Evolutionary conservation across 2,113 vertebrate species (phyloP).

Genomic region (Calidris pugnax): DNA sequence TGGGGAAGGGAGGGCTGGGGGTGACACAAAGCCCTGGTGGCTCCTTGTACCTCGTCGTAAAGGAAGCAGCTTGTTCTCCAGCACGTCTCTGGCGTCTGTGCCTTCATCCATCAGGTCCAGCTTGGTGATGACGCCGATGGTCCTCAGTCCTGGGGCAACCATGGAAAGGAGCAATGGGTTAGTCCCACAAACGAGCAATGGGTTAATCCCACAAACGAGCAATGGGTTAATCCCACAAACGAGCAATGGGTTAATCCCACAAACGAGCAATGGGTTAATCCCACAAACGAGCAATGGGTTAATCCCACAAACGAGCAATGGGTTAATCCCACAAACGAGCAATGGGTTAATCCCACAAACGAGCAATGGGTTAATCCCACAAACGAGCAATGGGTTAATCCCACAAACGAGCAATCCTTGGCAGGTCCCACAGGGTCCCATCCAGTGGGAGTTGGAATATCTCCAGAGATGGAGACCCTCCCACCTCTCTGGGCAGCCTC

Average conservation of each 20-base stretch:
- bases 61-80: conserved; percentile 95
- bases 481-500: too few relatives aligned
- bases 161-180: accelerated
- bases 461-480: too few relatives aligned
- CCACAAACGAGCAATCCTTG: neutral
- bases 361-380: neutral
- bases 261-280: neutral
- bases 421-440: too few relatives aligned
- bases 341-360: accelerated
- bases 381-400: neutral
- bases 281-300: too few relatives aligned
- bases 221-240: neutral
- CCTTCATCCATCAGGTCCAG: conserved; percentile 97
- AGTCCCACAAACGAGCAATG: neutral
- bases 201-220: neutral
- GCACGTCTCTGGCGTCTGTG: conserved; percentile 90
- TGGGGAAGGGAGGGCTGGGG: neutral
- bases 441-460: too few relatives aligned
- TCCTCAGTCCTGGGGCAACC: conserved; percentile 80
- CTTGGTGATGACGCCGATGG: conserved; percentile 96
- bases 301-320: too few relatives aligned
- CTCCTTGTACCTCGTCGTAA: conserved; percentile 84
- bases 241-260: neutral
- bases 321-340: neutral
- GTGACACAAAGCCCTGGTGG: accelerated